phyloP scores from a whole-genome alignment of 1,140 invertebrate species.

The Bombyx mandarina region DNA sequence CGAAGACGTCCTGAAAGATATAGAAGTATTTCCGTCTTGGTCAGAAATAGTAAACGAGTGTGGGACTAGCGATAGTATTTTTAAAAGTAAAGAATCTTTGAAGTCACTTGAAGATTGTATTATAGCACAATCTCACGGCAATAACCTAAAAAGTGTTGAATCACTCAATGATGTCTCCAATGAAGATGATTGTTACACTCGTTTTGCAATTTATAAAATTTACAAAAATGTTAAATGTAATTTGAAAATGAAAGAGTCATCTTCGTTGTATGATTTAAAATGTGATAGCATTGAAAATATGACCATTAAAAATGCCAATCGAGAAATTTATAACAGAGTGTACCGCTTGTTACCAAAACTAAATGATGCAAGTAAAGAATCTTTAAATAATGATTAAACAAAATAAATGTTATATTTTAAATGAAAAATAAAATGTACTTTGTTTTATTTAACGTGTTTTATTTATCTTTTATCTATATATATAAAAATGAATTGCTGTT shows the following conservation, averaged over 20 bases:
- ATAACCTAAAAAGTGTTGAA: background rate
- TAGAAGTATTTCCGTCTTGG: conserved; percentile 37
- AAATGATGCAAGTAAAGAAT: conserved; percentile 25
- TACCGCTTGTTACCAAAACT: conserved; percentile 42
- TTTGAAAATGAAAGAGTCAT: conserved; percentile 38
- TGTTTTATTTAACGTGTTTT: background rate
- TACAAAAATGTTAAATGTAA: conserved; percentile 39
- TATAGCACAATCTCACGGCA: conserved; percentile 36
- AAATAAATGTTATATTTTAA: background rate
- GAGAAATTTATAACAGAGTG: conserved; percentile 25
- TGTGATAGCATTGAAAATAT: conserved; percentile 16
- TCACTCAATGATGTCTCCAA: conserved; percentile 18
- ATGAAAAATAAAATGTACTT: background rate
- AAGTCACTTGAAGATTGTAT: conserved; percentile 24
- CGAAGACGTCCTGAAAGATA: too few species aligned
- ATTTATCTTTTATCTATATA: background rate
- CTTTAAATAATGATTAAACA: conserved; percentile 29
- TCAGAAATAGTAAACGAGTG: conserved; percentile 43
- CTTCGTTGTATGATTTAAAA: conserved; percentile 44
- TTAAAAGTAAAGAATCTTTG: conserved; percentile 23
- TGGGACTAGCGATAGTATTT: conserved; percentile 28
- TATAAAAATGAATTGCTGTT: too few species aligned
- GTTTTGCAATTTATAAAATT: conserved; percentile 48
- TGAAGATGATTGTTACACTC: conserved; percentile 39
- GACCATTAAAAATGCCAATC: conserved; percentile 7